Percentiles rank a stretch among this genome's conserved stretches.
These are phyloP conservation scores for Melolontha melolontha DNA, from an alignment of 2,888 invertebrate species.

Conservation along the genomic window DNA sequence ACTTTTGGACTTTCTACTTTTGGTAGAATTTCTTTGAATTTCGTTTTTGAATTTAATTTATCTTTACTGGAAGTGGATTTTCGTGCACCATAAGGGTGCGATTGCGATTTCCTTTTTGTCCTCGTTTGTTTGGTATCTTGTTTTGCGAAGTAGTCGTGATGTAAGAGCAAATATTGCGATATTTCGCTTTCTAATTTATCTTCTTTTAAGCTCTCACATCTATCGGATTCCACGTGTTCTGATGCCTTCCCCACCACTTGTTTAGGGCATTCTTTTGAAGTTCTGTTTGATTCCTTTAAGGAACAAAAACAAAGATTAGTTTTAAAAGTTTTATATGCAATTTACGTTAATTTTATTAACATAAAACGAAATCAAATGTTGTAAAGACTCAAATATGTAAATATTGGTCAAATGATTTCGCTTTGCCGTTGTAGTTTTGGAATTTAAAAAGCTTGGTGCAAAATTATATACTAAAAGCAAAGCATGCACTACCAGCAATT, in stretches of 20 bases:
- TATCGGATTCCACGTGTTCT: constrained; percentile 86
- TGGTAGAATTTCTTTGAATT: constrained; percentile 45
- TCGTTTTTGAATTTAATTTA: constrained; percentile 39
- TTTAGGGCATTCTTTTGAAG: constrained; percentile 70
- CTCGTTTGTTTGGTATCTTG: constrained; percentile 46
- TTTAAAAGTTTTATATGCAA: background rate
- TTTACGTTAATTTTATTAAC: background rate
- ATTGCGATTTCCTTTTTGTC: constrained; percentile 16
- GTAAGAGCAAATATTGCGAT: constrained; percentile 60
- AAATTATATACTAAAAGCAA: too few species aligned
- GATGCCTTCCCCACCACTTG: constrained; percentile 90
- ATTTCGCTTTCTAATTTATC: constrained; percentile 55
- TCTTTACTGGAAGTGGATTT: constrained; percentile 5
- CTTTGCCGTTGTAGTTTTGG: too few species aligned
- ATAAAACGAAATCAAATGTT: too few species aligned
- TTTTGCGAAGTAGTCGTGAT: constrained; percentile 61
- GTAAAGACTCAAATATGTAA: too few species aligned
- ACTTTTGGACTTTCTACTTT: constrained; percentile 20
- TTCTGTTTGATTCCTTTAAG: constrained; percentile 62
- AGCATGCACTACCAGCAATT: too few species aligned
- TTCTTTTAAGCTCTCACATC: constrained; percentile 68
- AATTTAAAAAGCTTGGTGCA: too few species aligned
- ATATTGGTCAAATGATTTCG: too few species aligned
- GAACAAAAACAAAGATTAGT: constrained; percentile 5
- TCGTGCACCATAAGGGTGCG: constrained; percentile 8